Percentiles rank a stretch among this genome's conserved stretches.
Conservation (phyloP, 2,113 vertebrate species). For the Syngnathus typhle region DNA sequence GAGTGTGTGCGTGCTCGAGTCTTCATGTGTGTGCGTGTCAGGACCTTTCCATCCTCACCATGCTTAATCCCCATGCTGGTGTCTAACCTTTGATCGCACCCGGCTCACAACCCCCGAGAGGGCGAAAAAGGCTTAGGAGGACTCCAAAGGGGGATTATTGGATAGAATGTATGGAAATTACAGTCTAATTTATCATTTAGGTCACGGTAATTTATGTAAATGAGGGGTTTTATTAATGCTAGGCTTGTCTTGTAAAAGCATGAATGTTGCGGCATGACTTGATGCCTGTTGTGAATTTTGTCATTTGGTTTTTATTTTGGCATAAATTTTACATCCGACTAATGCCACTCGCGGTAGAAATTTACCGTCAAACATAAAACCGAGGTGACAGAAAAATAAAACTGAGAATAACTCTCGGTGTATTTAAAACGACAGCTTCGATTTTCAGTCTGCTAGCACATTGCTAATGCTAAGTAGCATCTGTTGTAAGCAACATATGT, state of each 20-base stretch:
- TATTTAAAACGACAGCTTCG: not conserved
- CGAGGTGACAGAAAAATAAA: too few species aligned
- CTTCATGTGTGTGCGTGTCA: slow-evolving; percentile 16
- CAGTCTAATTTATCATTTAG: slow-evolving; percentile 56
- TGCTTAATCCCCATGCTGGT: slow-evolving; percentile 36
- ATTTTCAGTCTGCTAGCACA: not conserved
- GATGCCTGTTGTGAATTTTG: not conserved
- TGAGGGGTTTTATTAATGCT: slow-evolving; percentile 46
- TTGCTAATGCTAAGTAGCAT: not conserved
- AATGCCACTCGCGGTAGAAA: too few species aligned
- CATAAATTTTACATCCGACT: not conserved
- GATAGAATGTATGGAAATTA: slow-evolving; percentile 59
- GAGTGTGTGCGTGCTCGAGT: not conserved
- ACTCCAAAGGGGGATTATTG: slow-evolving; percentile 48
- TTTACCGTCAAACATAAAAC: too few species aligned
- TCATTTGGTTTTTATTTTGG: not conserved
- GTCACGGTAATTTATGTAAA: slow-evolving; percentile 64
- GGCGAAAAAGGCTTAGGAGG: slow-evolving; percentile 29
- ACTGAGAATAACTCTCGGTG: not conserved
- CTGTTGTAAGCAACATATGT: not conserved
- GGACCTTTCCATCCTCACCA: slow-evolving; percentile 40
- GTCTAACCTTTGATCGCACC: slow-evolving; percentile 36
- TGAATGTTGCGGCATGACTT: not conserved
- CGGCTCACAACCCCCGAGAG: slow-evolving; percentile 20
- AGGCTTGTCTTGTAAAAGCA: slow-evolving; percentile 28